phyloP scores from a whole-genome alignment of 2,888 invertebrate genomes.

The Tipula confusa region DNA sequence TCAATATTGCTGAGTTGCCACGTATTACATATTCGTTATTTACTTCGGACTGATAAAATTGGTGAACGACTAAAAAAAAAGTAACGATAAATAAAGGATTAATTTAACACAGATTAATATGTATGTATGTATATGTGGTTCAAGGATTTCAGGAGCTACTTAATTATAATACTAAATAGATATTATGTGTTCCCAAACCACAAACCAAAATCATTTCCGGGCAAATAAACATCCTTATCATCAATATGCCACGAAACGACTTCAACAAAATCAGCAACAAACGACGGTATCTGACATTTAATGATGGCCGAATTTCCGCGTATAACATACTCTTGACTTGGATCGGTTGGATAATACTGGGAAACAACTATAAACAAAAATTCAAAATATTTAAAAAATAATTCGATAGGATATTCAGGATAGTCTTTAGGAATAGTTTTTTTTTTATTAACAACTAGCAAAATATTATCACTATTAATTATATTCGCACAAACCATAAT shows the following conservation, averaged over 20 bases:
- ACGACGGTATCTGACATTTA: slow-evolving; percentile 87
- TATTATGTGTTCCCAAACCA: slow-evolving; percentile 33
- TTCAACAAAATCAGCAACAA: slow-evolving; percentile 86
- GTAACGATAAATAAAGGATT: not conserved
- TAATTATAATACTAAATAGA: not conserved
- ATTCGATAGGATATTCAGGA: not conserved
- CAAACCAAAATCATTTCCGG: slow-evolving; percentile 50
- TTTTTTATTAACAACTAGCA: not conserved
- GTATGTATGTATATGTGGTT: not conserved
- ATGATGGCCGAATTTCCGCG: slow-evolving; percentile 83
- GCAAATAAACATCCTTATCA: slow-evolving; percentile 49
- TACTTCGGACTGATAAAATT: slow-evolving; percentile 68
- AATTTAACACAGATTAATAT: not conserved
- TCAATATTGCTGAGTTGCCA: slow-evolving; percentile 66
- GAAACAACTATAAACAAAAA: slow-evolving; percentile 64
- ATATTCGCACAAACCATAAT: slow-evolving; percentile 47
- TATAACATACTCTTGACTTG: slow-evolving; percentile 87
- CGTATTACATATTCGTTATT: slow-evolving; percentile 70
- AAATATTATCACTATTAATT: not conserved
- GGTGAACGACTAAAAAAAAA: slow-evolving; percentile 59
- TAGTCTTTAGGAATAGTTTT: not conserved
- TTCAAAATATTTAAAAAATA: not conserved
- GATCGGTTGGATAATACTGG: slow-evolving; percentile 86
- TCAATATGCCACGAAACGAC: slow-evolving; percentile 85
- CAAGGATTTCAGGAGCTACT: not conserved